phyloP scores from a whole-genome alignment of 2,113 vertebrate genomes.

The Megaceryle torquata region DNA sequence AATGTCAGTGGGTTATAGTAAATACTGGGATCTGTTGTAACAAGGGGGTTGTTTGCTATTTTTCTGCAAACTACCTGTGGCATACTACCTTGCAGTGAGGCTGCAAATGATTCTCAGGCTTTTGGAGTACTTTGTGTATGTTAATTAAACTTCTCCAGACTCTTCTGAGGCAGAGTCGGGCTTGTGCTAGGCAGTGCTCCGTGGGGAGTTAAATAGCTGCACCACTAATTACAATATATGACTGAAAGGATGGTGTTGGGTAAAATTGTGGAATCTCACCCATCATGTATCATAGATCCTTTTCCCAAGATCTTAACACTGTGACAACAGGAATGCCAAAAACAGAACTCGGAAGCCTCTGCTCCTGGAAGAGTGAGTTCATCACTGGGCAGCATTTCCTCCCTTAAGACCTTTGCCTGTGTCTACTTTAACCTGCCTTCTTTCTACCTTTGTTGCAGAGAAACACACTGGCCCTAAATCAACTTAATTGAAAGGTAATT shows the following conservation, averaged over 20 bases:
- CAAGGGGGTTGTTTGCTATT: neutral
- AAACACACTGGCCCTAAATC: neutral
- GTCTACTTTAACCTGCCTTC: neutral
- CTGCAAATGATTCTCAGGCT: neutral
- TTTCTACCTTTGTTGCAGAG: neutral
- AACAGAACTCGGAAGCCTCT: neutral
- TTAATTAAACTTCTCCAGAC: neutral
- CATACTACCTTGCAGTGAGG: neutral
- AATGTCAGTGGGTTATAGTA: neutral
- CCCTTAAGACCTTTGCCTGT: neutral
- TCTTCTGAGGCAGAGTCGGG: neutral
- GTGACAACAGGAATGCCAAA: neutral
- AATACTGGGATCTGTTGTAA: neutral
- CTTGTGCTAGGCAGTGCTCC: neutral
- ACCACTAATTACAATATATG: neutral
- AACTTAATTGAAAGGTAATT: neutral
- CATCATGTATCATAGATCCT: neutral
- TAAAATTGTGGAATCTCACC: neutral
- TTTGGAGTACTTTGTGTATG: neutral
- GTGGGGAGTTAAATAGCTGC: neutral
- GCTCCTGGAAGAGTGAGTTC: neutral
- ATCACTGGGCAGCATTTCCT: neutral
- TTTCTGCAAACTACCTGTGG: neutral
- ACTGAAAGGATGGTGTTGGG: neutral
- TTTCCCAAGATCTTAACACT: neutral